Evolutionary conservation across 2,113 vertebrate species (phyloP).

Genomic region (Cepphus grylle): DNA sequence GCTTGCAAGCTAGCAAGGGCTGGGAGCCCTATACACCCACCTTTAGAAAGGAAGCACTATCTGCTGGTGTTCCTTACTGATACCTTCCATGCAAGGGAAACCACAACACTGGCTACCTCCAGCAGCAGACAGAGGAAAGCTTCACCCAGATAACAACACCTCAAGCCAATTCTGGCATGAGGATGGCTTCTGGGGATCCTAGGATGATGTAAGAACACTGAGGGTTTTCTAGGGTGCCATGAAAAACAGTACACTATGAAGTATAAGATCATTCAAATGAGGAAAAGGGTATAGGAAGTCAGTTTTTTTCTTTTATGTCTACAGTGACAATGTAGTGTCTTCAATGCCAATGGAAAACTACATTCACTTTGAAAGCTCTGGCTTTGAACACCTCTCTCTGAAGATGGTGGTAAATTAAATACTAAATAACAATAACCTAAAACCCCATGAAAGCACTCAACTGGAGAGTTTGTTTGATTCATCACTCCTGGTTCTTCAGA

Average conservation of each 20-base stretch:
- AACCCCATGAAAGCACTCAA: not conserved
- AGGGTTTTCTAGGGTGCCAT: not conserved
- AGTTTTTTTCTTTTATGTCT: rapidly evolving
- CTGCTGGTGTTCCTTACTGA: not conserved
- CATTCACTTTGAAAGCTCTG: not conserved
- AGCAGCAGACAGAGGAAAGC: not conserved
- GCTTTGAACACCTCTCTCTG: not conserved
- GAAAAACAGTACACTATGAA: not conserved
- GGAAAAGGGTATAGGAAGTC: not conserved
- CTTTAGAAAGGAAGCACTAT: rapidly evolving
- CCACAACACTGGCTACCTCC: not conserved
- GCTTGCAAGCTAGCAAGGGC: not conserved
- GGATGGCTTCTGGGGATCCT: not conserved
- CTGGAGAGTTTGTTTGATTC: not conserved
- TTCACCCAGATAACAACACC: not conserved
- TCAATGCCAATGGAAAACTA: not conserved
- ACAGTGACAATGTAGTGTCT: not conserved
- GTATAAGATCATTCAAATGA: not conserved
- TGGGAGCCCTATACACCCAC: not conserved
- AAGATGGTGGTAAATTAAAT: not conserved
- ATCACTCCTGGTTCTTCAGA: not conserved
- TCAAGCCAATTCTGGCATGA: not conserved
- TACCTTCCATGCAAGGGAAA: rapidly evolving
- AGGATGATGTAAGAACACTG: not conserved
- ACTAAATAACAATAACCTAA: not conserved